Evolutionary conservation across 2,888 invertebrate species (phyloP), one percentile per base, ranked within the genome.

Genomic region (Megastigmus dorsalis): DNA sequence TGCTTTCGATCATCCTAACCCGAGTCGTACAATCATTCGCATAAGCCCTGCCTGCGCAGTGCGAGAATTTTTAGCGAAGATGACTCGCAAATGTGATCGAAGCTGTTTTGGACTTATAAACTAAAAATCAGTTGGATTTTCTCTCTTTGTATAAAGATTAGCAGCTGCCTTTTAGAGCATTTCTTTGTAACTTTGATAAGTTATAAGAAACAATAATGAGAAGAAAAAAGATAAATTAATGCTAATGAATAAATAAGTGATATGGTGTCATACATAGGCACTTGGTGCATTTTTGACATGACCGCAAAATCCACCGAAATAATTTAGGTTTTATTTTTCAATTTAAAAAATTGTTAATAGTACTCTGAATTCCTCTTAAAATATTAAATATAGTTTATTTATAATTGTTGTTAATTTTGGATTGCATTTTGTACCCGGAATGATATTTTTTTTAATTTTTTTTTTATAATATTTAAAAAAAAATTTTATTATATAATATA

Each of bases 121-220:
- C 66, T 75, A 75, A 75, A 66, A 60, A 23, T 70, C 66, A 70
- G 66, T 75, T 70, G 48, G 18, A 20, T 38, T 66, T 75, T 75
- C 75, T 70, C 70, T 75, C 75, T 54, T 66, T 59, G n/a, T 48
- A 41, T 54, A 33, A 57, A 71, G 33, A 28, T 65, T 62, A 50
- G 63, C 79, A 80, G 81, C 79, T 81, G 79, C 79, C 79, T n/a
- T 73, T 6, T 72, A 15, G 77, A 76, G 74, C 81, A 78, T 69
- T 59, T 74, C 71, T 60, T 50, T 43, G 54, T 59, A 30, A 36
- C 43, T 66, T 62, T 52, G 54, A 45, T 26, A 13, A 33, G n/a
- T 43, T 57, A n/a, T n/a, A n/a, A n/a, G n/a, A n/a, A 48, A 50
- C 15, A 30, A 36, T 3, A 52, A 54, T 18, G 41, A 54, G 23